Evolutionary conservation across 2,888 invertebrate species (phyloP), one percentile per base, ranked within the genome.

Genomic region (Automeris io): DNA sequence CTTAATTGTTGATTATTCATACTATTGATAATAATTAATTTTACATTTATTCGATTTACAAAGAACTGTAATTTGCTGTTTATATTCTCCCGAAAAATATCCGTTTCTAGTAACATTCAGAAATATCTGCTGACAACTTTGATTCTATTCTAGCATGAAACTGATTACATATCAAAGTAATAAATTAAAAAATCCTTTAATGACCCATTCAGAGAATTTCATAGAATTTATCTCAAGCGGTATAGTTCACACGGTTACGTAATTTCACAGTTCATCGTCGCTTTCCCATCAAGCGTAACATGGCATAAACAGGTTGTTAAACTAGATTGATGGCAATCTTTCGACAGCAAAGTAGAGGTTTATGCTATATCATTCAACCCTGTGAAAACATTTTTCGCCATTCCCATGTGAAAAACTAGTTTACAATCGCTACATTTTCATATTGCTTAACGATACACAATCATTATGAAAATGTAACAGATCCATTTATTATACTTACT

Each of bases 401-500:
- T 29, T 16, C 16, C 16, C 23, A 16, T 16, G 33, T 34, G 34
- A 35, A 3, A 24, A 18, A 35, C 16, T 21, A 35, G 5, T n/a
- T 23, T 23, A 9, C n/a, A 29, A 11, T 12, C 29, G 13, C 2
- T 8, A 32, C n/a, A 32, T 32, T 3, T 18, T 32, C 16, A 32
- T 8, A n/a, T 18, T 16, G 16, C 11, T 25, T 8, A 29, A 13
- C 8, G 13, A 29, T 13, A 8, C 5, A 29, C 8, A 3, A 16
- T 18, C 8, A 6, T n/a, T 9, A 18, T 18, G n/a, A 8, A 7
- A 9, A 6, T 11, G 11, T 1, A 2, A 11, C 3, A 26, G 2
- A 11, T 16, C 13, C 2, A 29, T 8, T 23, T 33, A 13, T 19
- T 16, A 1, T 47, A 91, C 95, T 92, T 78, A 95, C 95, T 96